Evolutionary conservation across 92 coral and sea anemone species (phyloP), one percentile per base, ranked within the genome.

Genomic region (Actinostola sp.): DNA sequence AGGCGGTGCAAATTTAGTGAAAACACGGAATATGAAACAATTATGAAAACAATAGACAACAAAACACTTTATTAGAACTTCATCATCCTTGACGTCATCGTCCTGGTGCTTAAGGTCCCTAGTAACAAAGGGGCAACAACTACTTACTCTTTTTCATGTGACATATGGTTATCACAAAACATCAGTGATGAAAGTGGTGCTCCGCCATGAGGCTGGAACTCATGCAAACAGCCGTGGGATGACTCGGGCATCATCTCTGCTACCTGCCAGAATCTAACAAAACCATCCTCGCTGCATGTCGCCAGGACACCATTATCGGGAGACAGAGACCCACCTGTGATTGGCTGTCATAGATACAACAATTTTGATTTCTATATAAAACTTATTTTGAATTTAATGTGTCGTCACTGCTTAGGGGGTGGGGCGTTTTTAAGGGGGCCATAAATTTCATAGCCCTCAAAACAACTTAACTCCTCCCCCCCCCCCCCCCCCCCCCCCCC

Each of bases 241-340:
- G 72, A 66, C 0, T 58, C 76, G 4, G 95, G 82, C 29, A 82
- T 72, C 45, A 76, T 76, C 19, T 94, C 91, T 33, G 77, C 68
- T 55, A 94, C 57, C 82, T 88, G 90, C 98, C 98, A 94, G 81
- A 94, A 94, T 66, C 81, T 85, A 26, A 94, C 93, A 65, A 36
- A 72, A 16, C 98, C 98, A 80, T 94, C 98, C 56, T 94, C 97
- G 73, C 98, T 92, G 27, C 92, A 92, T 29, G 98, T 94, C 4
- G 98, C 93, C 52, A 94, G 70, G 26, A 94, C 98, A 61, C 89
- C 73, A 10, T 93, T 93, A 75, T 95, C 99, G 5, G 99, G 99
- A 13, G 97, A 87, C 2, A 95, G 70, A 15, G 99, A 88, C 1
- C 89, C 91, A 72, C 84, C 99, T 66, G 92, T 80, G 79, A 95